A percentile compares a stretch with the other conserved stretches of the same genome.
Evolutionary conservation across 1,140 invertebrate species (phyloP).

Genomic region (Drosophila ohnishii): DNA sequence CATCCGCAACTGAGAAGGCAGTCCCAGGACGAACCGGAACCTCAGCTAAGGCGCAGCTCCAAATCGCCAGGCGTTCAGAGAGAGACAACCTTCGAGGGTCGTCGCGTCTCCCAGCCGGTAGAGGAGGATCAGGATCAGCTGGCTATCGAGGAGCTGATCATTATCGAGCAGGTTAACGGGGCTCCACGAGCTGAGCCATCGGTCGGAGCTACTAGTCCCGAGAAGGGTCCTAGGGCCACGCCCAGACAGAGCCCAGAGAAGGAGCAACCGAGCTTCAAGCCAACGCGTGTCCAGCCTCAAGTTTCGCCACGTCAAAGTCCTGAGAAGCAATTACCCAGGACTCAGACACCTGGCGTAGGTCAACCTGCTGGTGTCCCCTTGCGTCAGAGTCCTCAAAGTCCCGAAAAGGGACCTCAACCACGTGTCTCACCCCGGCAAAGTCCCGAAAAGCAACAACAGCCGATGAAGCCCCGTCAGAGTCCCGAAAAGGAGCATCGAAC

Average conservation of each 20-base stretch:
- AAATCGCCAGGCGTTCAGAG: slow-evolving; percentile 61
- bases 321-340: slow-evolving; percentile 15
- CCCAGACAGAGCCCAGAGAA: slow-evolving; percentile 30
- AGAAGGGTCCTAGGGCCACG: slow-evolving; percentile 20
- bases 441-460: slow-evolving; percentile 37
- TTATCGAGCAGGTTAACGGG: slow-evolving; percentile 49
- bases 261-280: slow-evolving; percentile 14
- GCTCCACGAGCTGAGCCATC: slow-evolving; percentile 8
- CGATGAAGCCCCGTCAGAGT: slow-evolving; percentile 23
- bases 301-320: slow-evolving; percentile 26
- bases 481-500: slow-evolving; percentile 6
- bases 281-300: slow-evolving; percentile 7
- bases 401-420: slow-evolving; percentile 10
- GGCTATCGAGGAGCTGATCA: slow-evolving; percentile 55
- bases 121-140: slow-evolving; percentile 32
- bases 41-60: slow-evolving; percentile 43
- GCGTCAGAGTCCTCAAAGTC: slow-evolving; percentile 19
- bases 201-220: slow-evolving; percentile 17
- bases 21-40: slow-evolving; percentile 33
- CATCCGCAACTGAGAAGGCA: slow-evolving; percentile 19
- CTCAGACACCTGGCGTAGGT: not conserved
- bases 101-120: slow-evolving; percentile 42
- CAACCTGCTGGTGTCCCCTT: not conserved
- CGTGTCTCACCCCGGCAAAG: slow-evolving; percentile 32
- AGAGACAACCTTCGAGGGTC: slow-evolving; percentile 66